Base-by-base conservation (phyloP, 2,888 invertebrate species). In the Aspidiotus destructor region DNA sequence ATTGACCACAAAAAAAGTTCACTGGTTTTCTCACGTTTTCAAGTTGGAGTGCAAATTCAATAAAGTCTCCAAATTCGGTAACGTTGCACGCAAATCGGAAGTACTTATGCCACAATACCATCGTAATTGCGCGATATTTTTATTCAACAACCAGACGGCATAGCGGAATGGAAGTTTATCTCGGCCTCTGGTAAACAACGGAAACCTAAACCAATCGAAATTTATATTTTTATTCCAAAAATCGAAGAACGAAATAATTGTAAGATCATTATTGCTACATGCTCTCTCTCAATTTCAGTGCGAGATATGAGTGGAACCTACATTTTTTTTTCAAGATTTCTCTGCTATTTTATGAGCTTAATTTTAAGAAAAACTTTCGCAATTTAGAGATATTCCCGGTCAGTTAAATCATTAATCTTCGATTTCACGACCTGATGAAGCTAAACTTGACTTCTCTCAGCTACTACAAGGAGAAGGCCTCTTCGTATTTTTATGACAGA, bases 71-170 rank as follows among this genome's bases (percentile, higher is more conserved):
- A 92, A 79, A 76, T 92, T 92, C 40, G 85, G 82, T 69, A 93
- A 79, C 0, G 91, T 92, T 6, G 87, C 84, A 70, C 89, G 79
- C 71, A 92, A 82, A 76, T 92, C 89, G 6, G 81, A 79, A 0
- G 90, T 86, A 0, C 86, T 82, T 55, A 89, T 78, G 1, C 86
- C 87, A 72, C 87, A 84, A 58, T 86, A 85, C 83, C 87, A 89
- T 62, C 89, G 79, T 70, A 96, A 78, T 78, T 98, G 97, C 1
- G 92, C 92, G 71, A 98, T 89, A 76, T 97, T 94, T 79, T 94
- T 95, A 80, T 96, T 96, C 42, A 97, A 79, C 13, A 96, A 81
- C 76, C 90, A 96, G 71, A 96, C 88, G 7, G 88, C 96, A 78
- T 95, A 95, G 71, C 89, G 86, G 76, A 93, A 92, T 73, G 88